Conservation (phyloP, 2,797 vertebrate genomes). For the Chloroceryle amazona region DNA sequence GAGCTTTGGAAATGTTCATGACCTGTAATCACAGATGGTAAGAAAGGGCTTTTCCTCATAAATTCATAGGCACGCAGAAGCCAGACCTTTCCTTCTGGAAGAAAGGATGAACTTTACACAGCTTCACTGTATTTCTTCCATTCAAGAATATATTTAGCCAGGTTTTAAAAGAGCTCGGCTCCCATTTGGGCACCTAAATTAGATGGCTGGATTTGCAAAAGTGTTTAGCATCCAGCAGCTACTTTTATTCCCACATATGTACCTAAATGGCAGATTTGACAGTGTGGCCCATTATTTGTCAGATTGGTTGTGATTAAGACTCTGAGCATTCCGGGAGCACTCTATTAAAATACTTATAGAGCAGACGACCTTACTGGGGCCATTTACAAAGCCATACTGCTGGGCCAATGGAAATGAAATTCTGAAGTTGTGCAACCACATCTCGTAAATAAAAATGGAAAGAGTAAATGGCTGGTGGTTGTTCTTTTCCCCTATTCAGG, state of each 20-base stretch:
- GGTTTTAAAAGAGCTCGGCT: slow-evolving; percentile 50
- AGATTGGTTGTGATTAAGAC: slow-evolving; percentile 56
- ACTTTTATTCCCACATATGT: slow-evolving; percentile 44
- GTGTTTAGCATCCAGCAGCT: slow-evolving; percentile 58
- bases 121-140: slow-evolving; percentile 47
- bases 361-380: slow-evolving; percentile 10
- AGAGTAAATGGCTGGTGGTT: neutral
- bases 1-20: slow-evolving; percentile 37
- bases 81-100: slow-evolving; percentile 45
- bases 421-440: neutral
- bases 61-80: slow-evolving; percentile 60
- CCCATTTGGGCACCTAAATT: slow-evolving; percentile 56
- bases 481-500: neutral
- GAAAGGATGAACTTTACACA: slow-evolving; percentile 62
- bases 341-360: slow-evolving; percentile 61
- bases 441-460: slow-evolving; percentile 13
- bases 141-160: slow-evolving; percentile 32
- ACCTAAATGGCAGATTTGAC: slow-evolving; percentile 39
- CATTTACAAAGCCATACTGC: slow-evolving; percentile 38
- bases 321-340: slow-evolving; percentile 26
- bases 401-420: slow-evolving; percentile 19
- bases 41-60: slow-evolving; percentile 38
- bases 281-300: slow-evolving; percentile 47
- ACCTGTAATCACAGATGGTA: slow-evolving; percentile 37
- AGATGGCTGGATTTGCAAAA: slow-evolving; percentile 58